Base-by-base conservation (phyloP, 2,888 invertebrate species). In the Drosophila putrida region DNA sequence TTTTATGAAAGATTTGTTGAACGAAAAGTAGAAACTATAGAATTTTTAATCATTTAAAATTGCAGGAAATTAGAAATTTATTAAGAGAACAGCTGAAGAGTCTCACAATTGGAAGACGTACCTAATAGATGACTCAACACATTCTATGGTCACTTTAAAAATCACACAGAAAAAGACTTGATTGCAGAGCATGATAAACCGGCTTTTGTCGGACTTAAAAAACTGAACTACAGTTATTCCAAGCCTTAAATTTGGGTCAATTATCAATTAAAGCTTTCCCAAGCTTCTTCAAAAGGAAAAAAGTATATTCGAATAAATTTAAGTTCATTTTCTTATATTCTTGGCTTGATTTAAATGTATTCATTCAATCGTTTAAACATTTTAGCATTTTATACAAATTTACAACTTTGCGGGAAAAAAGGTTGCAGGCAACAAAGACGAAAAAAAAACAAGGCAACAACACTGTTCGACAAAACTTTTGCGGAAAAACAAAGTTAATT, bases 401-500 rank as follows among this genome's bases (percentile, higher is more conserved):
- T 46, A 49, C 46, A 44, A 44, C 27, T 49, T 39, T 15, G 54
- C 33, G 43, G 49, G 50, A 58, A 77, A 66, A 73, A 65, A 20
- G 35, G 33, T 53, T 46, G 9, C 58, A 20, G 39, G 31, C 8
- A 43, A 33, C 20, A 62, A 51, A 20, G 31, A 46, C 41, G n/a
- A 36, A 41, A 46, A 46, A 68, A 20, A 46, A 68, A 20, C 31
- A 39, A 39, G 15, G 13, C 60, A 63, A 50, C 51, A 51, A 44
- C 20, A 35, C 43, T 25, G 33, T 54, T 43, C 20, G 6, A 46
- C 44, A 55, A 51, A 44, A 54, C 38, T 75, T 71, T 68, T 67
- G 64, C 59, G 68, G 65, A 78, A 80, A 70, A 76, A 72, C 70
- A 59, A 73, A 81, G 54, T 87, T 82, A 83, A 84, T 88, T 83